phyloP scores from a whole-genome alignment of 2,888 invertebrate genomes.

The Philaethria dido region DNA sequence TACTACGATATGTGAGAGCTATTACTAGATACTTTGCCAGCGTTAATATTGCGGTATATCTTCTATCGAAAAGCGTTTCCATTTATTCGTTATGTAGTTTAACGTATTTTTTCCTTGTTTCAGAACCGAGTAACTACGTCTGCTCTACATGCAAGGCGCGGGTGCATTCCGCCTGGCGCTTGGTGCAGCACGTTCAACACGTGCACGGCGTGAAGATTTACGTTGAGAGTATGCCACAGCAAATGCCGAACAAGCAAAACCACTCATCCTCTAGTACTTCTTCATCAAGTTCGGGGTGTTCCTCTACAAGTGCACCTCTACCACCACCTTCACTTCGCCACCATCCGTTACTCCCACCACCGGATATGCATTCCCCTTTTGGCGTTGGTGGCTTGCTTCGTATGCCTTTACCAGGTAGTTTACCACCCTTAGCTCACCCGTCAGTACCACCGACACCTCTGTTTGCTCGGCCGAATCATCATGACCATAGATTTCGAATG shows the following conservation, averaged over 20 bases:
- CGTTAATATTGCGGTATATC: slow-evolving; percentile 82
- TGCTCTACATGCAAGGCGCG: slow-evolving; percentile 97
- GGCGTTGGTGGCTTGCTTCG: slow-evolving; percentile 88
- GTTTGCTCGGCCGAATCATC: slow-evolving; percentile 90
- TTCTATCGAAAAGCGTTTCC: slow-evolving; percentile 65
- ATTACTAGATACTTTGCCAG: slow-evolving; percentile 83
- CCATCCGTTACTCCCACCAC: slow-evolving; percentile 87
- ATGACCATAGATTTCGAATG: slow-evolving; percentile 91
- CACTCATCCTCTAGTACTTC: slow-evolving; percentile 84
- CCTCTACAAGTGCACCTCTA: slow-evolving; percentile 80
- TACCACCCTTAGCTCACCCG: slow-evolving; percentile 86
- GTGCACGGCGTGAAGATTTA: slow-evolving; percentile 97
- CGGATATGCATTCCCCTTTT: slow-evolving; percentile 90
- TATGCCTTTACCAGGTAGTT: slow-evolving; percentile 87
- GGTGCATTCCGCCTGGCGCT: slow-evolving; percentile 96
- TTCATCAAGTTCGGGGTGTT: slow-evolving; percentile 83
- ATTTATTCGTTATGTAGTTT: slow-evolving; percentile 51
- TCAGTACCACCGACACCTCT: slow-evolving; percentile 89
- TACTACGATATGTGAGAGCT: slow-evolving; percentile 83
- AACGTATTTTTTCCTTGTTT: slow-evolving; percentile 59
- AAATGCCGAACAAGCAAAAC: slow-evolving; percentile 75
- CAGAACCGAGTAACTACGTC: slow-evolving; percentile 97
- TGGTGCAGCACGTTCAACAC: slow-evolving; percentile 97
- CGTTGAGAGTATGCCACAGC: slow-evolving; percentile 85
- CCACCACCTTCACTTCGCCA: slow-evolving; percentile 87